Base-by-base conservation (phyloP, 1,140 invertebrate genomes). In the Atta cephalotes region DNA sequence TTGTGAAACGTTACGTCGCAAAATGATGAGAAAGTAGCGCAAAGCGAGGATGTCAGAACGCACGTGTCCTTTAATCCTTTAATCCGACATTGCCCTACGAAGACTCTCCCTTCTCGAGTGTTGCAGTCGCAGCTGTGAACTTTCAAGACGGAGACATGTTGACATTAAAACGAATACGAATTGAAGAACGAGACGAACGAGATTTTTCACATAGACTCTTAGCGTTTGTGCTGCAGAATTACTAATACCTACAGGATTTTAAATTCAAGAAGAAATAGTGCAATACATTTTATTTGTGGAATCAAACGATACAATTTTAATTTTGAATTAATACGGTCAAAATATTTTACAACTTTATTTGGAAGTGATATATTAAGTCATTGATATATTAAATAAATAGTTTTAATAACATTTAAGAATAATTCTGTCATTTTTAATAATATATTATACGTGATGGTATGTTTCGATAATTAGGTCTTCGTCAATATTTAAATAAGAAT, bases 61-160 rank as follows among this genome's bases (percentile, higher is more conserved):
- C 82, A 86, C 88, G 62, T 82, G 68, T 88, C 84, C 90, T 90
- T 91, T 91, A 91, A 91, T 91, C 91, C 90, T 85, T 87, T 91
- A 91, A 91, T 90, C 80, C 86, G 86, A 76, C 82, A 76, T 82
- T 87, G 74, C 80, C 85, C 82, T 78, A 63, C 72, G 74, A 87
- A 78, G 76, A 77, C 72, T 89, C 74, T 72, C 78, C 72, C 77
- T 89, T 88, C 72, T 91, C 82, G 62, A 70, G 56, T 66, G 79
- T 91, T 86, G 87, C 71, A 71, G 62, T 78, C 74, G 72, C 79
- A 85, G 86, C 80, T 88, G 68, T 87, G 76, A 85, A 90, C 88
- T 91, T 91, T 90, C 86, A 88, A 90, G 89, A 80, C 79, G 53
- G 12, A 14, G 28, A 62, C 35, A 82, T 74, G 76, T 51, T 45